Evolutionary conservation across 2,888 invertebrate genomes (phyloP).

Genomic region (Bedellia somnulentella): DNA sequence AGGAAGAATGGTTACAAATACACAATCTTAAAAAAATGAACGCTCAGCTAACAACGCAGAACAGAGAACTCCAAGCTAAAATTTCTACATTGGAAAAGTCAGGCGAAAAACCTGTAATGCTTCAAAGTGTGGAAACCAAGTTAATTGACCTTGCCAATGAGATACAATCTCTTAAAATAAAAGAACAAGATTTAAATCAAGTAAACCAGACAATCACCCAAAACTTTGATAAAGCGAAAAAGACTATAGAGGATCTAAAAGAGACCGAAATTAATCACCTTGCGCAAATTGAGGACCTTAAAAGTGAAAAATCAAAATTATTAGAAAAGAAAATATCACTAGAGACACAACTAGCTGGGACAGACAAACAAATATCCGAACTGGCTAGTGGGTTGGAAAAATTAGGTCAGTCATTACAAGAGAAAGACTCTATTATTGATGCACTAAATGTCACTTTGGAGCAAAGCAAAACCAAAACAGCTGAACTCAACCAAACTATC

Average conservation of each 20-base stretch:
- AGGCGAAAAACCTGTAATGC: no score
- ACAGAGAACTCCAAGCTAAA: conserved; percentile 10
- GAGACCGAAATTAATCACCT: no score
- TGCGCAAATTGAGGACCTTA: conserved; percentile 16
- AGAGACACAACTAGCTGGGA: conserved; percentile 26
- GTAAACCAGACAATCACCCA: conserved; percentile 13
- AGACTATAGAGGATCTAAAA: conserved; percentile 16
- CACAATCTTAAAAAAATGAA: no score
- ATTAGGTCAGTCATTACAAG: conserved; percentile 35
- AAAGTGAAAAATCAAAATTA: conserved; percentile 25
- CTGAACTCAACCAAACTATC: conserved; percentile 19
- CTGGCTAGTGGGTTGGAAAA: conserved; percentile 42
- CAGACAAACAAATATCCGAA: conserved; percentile 27
- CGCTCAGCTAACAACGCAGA: conserved; percentile 11
- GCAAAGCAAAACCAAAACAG: conserved; percentile 20
- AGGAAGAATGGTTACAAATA: conserved; percentile 18
- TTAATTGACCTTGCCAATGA: neutral
- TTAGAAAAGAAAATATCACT: conserved; percentile 19
- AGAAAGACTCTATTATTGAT: conserved; percentile 38
- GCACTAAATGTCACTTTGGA: conserved; percentile 22
- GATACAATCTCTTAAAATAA: neutral
- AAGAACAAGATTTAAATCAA: conserved; percentile 2
- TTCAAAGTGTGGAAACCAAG: no score
- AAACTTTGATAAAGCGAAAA: conserved; percentile 19
- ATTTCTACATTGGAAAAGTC: no score